Base-by-base conservation (phyloP, 2,113 vertebrate species). In the Theristicus caerulescens region DNA sequence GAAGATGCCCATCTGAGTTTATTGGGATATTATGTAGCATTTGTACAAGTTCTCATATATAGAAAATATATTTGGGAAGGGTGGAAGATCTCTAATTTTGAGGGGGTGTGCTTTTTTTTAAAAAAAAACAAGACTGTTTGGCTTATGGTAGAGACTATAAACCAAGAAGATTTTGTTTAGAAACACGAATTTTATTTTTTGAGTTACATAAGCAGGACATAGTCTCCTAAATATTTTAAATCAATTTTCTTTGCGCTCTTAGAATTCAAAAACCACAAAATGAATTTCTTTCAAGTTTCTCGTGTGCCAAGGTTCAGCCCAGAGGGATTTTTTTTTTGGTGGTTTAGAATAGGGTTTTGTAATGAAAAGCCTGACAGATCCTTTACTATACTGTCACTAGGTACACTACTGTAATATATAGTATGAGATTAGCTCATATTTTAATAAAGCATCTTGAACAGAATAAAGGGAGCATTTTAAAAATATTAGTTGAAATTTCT, bases 241-340 rank as follows among this genome's bases (percentile, higher is more conserved):
- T 97, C 93, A 79, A 93, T 95, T 94, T 97, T 93, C 90, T 91
- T 95, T 98, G 92, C 32, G 3, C 42, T 97, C 72, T 82, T 61
- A 66, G 71, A 85, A 97, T 97, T 96, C 82, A 95, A 96, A 96
- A 88, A 51, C 70, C 91, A 96, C 91, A 94, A 95, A 96, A 96
- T 96, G 44, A 83, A 91, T 91, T 96, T 96, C 93, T 97, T 95
- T 97, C 81, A 89, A 96, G 82, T 97, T 97, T 86, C 85, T 89
- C 94, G 73, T 94, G 76, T 91, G 84, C 93, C 82, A 70, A 25
- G 65, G 44, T 93, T 90, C 91, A 86, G 83, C 93, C 94, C 71
- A 91, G 82, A 74, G 92, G 96, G 88, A 77, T 62, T 86, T 70
- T 76, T 73, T 46, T 15, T 44, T 16, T 44, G 46, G 38, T 82